Percentiles rank a stretch among this genome's conserved stretches.
Evolutionary conservation across 2,888 invertebrate species (phyloP).

Genomic region (Galeruca laticollis): DNA sequence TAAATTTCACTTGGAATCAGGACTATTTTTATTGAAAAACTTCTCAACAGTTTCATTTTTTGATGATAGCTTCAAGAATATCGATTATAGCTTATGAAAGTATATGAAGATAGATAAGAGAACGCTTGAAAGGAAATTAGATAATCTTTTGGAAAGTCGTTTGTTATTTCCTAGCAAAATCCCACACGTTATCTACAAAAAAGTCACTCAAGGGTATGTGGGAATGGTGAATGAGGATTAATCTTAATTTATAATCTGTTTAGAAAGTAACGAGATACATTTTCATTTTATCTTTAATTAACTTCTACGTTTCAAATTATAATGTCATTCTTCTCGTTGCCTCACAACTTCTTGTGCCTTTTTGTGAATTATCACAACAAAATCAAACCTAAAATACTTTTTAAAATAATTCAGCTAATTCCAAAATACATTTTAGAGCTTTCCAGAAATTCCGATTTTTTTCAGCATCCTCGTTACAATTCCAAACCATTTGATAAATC

Average conservation of each 20-base stretch:
- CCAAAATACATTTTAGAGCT: neutral
- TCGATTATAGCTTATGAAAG: neutral
- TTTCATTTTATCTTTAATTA: too few species aligned
- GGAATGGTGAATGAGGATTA: too few species aligned
- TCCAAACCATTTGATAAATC: neutral
- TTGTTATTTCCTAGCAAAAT: neutral
- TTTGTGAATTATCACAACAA: too few species aligned
- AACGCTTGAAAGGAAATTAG: neutral
- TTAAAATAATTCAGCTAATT: too few species aligned
- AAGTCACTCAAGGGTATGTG: neutral
- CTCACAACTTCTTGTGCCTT: too few species aligned
- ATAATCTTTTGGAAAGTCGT: neutral
- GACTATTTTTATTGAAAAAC: slow-evolving; percentile 1
- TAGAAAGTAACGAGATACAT: too few species aligned
- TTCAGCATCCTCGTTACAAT: neutral
- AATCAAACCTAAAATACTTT: too few species aligned
- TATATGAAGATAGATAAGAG: too few species aligned
- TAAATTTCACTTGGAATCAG: neutral
- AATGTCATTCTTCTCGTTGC: too few species aligned
- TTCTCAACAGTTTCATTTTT: neutral
- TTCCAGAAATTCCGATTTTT: neutral
- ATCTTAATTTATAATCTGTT: too few species aligned
- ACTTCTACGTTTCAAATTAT: too few species aligned
- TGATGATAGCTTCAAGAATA: neutral
- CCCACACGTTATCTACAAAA: neutral